Evolutionary conservation across 2,797 vertebrate species (phyloP).

Genomic region (Ispidina picta): DNA sequence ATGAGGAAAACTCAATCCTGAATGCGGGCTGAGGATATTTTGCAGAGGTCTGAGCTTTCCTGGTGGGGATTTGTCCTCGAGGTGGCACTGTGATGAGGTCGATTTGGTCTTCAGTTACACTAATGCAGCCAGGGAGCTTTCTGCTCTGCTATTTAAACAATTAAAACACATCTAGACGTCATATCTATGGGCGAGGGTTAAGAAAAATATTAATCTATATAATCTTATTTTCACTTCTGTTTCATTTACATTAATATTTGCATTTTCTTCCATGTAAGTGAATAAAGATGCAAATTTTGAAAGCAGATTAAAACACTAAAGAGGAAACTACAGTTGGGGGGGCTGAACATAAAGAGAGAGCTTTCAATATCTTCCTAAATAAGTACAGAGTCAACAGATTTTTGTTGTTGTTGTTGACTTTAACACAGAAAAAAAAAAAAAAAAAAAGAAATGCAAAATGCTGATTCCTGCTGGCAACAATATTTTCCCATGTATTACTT

Average conservation of each 20-base stretch:
- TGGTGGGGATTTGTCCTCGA: neutral
- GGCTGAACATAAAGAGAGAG: neutral
- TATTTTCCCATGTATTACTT: neutral
- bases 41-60: neutral
- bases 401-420: neutral
- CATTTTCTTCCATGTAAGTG: neutral
- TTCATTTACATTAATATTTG: neutral
- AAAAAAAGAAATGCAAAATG: neutral
- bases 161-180: neutral
- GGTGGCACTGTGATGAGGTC: neutral
- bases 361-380: neutral
- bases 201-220: neutral
- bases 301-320: neutral
- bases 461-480: neutral
- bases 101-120: accelerated
- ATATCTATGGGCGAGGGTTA: neutral
- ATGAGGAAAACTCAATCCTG: neutral
- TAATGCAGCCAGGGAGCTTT: accelerated
- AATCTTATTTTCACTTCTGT: neutral
- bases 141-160: neutral
- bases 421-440: neutral
- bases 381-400: neutral
- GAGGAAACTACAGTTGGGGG: neutral
- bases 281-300: neutral
- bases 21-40: accelerated